These are phyloP conservation scores for Calliphora vicina DNA, from an alignment of 1,140 invertebrate genomes.

Conservation along the genomic window DNA sequence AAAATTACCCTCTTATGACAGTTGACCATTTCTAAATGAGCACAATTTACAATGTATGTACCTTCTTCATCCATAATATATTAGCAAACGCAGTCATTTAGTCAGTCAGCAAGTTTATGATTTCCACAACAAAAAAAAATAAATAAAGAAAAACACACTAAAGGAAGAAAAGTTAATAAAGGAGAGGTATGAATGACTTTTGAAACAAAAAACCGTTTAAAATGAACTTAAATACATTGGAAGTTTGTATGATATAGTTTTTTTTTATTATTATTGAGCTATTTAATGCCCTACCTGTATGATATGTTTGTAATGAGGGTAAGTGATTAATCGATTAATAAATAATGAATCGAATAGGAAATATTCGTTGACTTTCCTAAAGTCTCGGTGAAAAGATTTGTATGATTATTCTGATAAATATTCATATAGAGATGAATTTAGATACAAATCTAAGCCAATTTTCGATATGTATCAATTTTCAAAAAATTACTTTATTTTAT, in stretches of 20 bases:
- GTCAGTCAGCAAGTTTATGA: conserved; percentile 3
- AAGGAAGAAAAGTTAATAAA: not conserved
- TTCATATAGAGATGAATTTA: no score
- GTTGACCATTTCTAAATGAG: no score
- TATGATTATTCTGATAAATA: no score
- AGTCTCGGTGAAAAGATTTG: no score
- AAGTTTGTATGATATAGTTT: not conserved
- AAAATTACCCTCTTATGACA: no score
- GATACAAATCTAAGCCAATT: no score
- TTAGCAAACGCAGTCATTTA: not conserved
- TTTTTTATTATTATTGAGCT: conserved; percentile 14
- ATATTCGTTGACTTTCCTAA: no score
- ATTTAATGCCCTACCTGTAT: conserved; percentile 34
- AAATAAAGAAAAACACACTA: conserved; percentile 10
- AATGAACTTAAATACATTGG: conserved; percentile 5
- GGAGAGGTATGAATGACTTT: not conserved
- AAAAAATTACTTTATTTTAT: no score
- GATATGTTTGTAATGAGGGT: not conserved
- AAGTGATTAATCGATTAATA: not conserved
- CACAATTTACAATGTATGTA: no score
- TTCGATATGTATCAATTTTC: no score
- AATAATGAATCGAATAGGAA: not conserved
- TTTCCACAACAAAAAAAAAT: not conserved
- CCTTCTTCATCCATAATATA: not conserved
- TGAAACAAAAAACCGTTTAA: conserved; percentile 24